Conservation (phyloP, 2,888 invertebrate genomes). For the Archaeoteleia sp. region DNA sequence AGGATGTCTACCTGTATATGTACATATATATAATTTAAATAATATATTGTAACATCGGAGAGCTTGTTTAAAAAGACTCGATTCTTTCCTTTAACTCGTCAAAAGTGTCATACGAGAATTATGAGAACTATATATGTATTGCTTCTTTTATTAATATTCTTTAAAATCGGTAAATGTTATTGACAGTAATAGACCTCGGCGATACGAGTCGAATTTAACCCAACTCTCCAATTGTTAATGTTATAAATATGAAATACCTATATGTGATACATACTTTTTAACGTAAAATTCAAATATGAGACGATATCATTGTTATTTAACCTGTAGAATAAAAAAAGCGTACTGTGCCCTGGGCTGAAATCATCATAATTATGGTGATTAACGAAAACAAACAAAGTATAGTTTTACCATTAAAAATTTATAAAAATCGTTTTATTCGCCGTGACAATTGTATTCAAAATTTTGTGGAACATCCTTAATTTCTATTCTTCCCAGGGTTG, state of each 20-base stretch:
- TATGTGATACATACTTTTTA: conserved; percentile 70
- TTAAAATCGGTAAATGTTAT: no score
- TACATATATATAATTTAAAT: conserved; percentile 62
- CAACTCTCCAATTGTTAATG: conserved; percentile 64
- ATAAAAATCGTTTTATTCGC: conserved; percentile 4
- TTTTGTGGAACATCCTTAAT: not conserved
- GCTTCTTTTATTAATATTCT: no score
- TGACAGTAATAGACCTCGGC: no score
- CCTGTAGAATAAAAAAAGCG: conserved; percentile 57
- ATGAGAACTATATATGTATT: no score
- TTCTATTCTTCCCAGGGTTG: conserved; percentile 1
- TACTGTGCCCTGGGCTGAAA: conserved; percentile 57
- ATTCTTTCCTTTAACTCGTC: no score
- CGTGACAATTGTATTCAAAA: conserved; percentile 1
- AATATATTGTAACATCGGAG: conserved; percentile 60
- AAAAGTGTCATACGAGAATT: no score
- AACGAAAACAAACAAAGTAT: conserved; percentile 11
- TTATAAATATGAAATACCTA: conserved; percentile 63
- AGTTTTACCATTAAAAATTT: conserved; percentile 11
- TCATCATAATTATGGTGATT: not conserved
- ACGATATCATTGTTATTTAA: conserved; percentile 62
- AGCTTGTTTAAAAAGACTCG: conserved; percentile 63
- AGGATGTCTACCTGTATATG: conserved; percentile 62
- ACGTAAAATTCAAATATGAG: conserved; percentile 62
- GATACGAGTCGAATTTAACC: conserved; percentile 58